phyloP scores from a whole-genome alignment of 2,888 invertebrate species.

The Halictus quadricinctus region DNA sequence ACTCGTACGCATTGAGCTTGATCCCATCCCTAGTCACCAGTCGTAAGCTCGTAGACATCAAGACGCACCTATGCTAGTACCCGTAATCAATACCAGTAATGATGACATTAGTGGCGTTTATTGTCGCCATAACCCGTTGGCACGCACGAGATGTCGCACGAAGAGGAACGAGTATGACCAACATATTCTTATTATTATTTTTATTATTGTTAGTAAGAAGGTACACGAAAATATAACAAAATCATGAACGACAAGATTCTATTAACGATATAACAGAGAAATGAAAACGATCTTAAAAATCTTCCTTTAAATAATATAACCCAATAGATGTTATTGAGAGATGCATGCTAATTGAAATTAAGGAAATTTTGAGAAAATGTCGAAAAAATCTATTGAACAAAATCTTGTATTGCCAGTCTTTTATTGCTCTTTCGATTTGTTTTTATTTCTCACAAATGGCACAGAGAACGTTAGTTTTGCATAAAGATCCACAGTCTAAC shows the following conservation, averaged over 20 bases:
- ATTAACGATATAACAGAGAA: background rate
- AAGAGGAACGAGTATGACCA: conserved; percentile 13
- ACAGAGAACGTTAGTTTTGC: too few species aligned
- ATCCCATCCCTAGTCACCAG: conserved; percentile 27
- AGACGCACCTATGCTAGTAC: conserved; percentile 66
- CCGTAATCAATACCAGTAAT: conserved; percentile 59
- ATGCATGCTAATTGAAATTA: too few species aligned
- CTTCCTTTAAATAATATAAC: background rate
- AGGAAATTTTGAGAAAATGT: too few species aligned
- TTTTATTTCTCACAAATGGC: too few species aligned
- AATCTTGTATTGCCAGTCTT: too few species aligned
- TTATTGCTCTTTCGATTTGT: too few species aligned
- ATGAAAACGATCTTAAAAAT: background rate
- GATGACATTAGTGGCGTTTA: conserved; percentile 43
- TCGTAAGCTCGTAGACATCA: conserved; percentile 66
- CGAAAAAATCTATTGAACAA: too few species aligned
- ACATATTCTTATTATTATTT: background rate
- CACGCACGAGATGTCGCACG: conserved; percentile 47
- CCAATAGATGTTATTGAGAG: background rate
- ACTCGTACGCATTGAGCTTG: background rate
- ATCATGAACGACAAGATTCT: background rate
- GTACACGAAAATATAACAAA: background rate
- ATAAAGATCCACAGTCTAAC: too few species aligned
- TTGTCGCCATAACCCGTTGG: conserved; percentile 38
- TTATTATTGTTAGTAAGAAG: background rate